Conservation (phyloP, 1,140 invertebrate genomes). For the Leguminivora glycinivorella region DNA sequence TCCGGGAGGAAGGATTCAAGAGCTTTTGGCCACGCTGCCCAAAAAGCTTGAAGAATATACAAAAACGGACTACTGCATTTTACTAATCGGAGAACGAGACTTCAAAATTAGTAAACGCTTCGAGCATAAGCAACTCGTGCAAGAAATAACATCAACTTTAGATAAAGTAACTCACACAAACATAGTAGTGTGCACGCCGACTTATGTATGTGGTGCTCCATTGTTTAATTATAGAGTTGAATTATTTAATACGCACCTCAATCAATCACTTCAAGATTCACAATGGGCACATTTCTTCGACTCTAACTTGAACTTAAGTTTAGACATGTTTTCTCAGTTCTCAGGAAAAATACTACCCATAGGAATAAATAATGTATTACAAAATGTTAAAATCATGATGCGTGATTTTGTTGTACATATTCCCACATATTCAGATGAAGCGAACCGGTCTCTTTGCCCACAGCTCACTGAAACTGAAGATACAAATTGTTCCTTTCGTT, state of each 20-base stretch:
- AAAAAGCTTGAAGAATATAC: background rate
- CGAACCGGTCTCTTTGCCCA: background rate
- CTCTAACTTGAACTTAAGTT: background rate
- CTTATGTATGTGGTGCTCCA: background rate
- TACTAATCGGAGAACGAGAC: background rate
- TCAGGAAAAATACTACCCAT: background rate
- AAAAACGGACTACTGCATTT: background rate
- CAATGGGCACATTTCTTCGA: background rate
- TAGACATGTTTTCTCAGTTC: background rate
- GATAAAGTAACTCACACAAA: background rate
- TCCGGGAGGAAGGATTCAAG: background rate
- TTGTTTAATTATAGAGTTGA: constrained; percentile 1
- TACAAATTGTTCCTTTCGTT: background rate
- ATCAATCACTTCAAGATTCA: background rate
- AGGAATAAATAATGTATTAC: background rate
- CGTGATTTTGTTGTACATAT: background rate
- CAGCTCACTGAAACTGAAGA: background rate
- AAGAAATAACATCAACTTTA: background rate
- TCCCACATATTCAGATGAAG: background rate
- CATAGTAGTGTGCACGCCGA: background rate
- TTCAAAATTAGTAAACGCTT: background rate
- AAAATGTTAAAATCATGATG: background rate
- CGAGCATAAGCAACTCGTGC: background rate
- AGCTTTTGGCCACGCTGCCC: background rate
- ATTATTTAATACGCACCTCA: background rate